A percentile compares a stretch with the other conserved stretches of the same genome.
Evolutionary conservation across 23 tunicate species (phyloP).

Genomic region (Pegea sp.): DNA sequence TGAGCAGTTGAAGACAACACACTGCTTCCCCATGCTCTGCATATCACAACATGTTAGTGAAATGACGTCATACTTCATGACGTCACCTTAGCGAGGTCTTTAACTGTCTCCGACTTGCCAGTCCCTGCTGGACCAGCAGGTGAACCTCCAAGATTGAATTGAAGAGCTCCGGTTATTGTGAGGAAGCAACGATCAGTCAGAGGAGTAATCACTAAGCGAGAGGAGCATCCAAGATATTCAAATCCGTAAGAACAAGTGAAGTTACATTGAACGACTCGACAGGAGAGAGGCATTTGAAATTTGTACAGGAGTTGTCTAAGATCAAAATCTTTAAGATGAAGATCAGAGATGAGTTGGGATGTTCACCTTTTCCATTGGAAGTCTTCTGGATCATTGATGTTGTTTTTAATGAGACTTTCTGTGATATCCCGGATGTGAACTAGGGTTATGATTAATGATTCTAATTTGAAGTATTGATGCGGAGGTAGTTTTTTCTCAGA

Average conservation of each 20-base stretch:
- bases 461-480: conserved; percentile 74
- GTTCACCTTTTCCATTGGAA: conserved; percentile 73
- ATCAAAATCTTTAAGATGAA: background rate
- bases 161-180: conserved; percentile 82
- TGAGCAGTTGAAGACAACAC: conserved; percentile 93
- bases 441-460: conserved; percentile 67
- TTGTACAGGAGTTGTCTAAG: conserved; percentile 73
- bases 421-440: conserved; percentile 84
- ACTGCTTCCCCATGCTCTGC: conserved; percentile 84
- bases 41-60: background rate
- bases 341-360: background rate
- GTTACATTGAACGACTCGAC: conserved; percentile 64
- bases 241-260: conserved; percentile 71
- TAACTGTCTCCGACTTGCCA: conserved; percentile 93
- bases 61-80: background rate
- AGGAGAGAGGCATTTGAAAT: conserved; percentile 29
- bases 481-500: conserved; percentile 48
- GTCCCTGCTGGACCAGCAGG: conserved; percentile 98
- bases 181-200: conserved; percentile 92
- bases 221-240: conserved; percentile 81
- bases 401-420: conserved; percentile 6
- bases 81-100: conserved; percentile 76
- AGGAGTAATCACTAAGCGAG: conserved; percentile 84
- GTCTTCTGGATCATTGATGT: conserved; percentile 23
- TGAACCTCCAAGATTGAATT: conserved; percentile 84